phyloP scores from a whole-genome alignment of 1,140 invertebrate species.

The Hetaerina americana region DNA sequence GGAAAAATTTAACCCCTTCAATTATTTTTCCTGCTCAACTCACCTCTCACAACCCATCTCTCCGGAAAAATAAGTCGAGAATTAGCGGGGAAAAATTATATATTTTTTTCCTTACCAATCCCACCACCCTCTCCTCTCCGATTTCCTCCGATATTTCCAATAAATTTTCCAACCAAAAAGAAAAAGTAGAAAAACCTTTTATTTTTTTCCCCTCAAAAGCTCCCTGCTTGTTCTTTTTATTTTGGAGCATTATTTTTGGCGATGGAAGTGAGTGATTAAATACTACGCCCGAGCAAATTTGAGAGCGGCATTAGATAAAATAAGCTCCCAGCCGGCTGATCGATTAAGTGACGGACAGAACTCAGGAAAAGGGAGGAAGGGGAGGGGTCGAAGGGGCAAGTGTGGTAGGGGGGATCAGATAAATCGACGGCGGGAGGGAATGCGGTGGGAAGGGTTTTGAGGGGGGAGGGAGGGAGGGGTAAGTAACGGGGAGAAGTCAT shows the following conservation, averaged over 20 bases:
- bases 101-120: not conserved
- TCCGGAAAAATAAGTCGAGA: too few relatives aligned
- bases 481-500: too few relatives aligned
- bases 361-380: not conserved
- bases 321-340: not conserved
- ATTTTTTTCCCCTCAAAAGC: not conserved
- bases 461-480: too few relatives aligned
- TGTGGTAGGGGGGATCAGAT: not conserved
- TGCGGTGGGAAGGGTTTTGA: too few relatives aligned
- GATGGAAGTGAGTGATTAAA: not conserved
- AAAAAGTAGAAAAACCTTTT: too few relatives aligned
- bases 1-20: too few relatives aligned
- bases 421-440: too few relatives aligned
- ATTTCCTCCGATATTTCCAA: not conserved
- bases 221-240: not conserved
- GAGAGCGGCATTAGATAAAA: not conserved
- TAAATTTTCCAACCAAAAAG: too few relatives aligned
- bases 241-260: not conserved
- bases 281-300: not conserved
- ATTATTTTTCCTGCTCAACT: too few relatives aligned
- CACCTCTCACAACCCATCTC: too few relatives aligned
- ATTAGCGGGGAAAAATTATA: too few relatives aligned
- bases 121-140: not conserved
- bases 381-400: not conserved
- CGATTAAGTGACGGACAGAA: not conserved